phyloP scores from a whole-genome alignment of 2,888 invertebrate species.

The Troides helena region DNA sequence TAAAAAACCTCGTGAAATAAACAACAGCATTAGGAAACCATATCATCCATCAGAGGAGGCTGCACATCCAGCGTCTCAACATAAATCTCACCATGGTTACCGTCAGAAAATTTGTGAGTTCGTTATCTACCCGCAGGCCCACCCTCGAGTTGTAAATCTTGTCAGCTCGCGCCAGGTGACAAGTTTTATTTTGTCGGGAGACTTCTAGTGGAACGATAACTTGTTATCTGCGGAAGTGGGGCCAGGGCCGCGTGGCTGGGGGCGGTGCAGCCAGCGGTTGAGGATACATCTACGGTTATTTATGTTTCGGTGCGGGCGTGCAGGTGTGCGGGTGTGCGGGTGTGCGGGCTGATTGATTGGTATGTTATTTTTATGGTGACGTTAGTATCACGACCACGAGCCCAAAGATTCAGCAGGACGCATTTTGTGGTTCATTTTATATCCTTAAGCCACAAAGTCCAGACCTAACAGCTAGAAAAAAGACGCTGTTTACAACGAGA shows the following conservation, averaged over 20 bases:
- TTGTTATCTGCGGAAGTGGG: constrained; percentile 27
- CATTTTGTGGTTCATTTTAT: too few relatives aligned
- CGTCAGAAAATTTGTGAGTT: constrained; percentile 16
- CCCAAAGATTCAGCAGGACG: too few relatives aligned
- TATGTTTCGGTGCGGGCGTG: constrained; percentile 27
- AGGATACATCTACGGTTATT: constrained; percentile 25
- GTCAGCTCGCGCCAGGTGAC: constrained; percentile 36
- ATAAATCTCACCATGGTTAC: constrained; percentile 9
- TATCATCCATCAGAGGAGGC: constrained; percentile 1
- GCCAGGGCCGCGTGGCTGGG: constrained; percentile 12
- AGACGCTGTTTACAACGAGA: too few relatives aligned
- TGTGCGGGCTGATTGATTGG: constrained; percentile 21
- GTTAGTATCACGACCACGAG: too few relatives aligned
- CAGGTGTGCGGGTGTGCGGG: constrained; percentile 11
- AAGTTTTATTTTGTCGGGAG: constrained; percentile 35
- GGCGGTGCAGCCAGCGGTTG: constrained; percentile 31
- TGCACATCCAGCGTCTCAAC: neutral
- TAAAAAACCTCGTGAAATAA: neutral
- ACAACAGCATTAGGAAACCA: neutral
- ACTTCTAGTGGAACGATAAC: constrained; percentile 30
- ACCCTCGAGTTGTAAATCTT: constrained; percentile 34
- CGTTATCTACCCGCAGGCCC: constrained; percentile 22
- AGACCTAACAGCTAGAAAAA: too few relatives aligned
- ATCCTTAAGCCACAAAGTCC: too few relatives aligned
- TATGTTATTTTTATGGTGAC: too few relatives aligned